phyloP scores from a whole-genome alignment of 2,888 invertebrate species.

The Temnothorax unifasciatus region DNA sequence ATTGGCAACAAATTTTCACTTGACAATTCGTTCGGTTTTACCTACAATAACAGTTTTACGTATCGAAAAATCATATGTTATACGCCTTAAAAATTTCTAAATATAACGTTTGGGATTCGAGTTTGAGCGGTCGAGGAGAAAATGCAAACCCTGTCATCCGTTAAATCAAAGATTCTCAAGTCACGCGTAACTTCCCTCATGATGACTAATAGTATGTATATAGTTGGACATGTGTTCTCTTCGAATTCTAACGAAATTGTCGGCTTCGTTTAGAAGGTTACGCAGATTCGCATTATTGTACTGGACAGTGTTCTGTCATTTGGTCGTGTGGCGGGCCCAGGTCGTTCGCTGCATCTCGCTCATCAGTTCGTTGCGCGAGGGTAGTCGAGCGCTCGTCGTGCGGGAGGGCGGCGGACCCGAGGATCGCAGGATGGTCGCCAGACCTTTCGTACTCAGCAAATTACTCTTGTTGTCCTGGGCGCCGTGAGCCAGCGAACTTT shows the following conservation, averaged over 20 bases:
- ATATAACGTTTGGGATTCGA: not conserved
- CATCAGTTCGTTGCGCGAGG: constrained; percentile 95
- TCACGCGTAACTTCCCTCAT: constrained; percentile 10
- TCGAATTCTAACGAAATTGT: not conserved
- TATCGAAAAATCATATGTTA: not conserved
- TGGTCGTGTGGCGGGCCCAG: constrained; percentile 96
- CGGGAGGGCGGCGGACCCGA: constrained; percentile 85
- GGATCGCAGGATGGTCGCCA: constrained; percentile 79
- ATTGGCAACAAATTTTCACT: constrained; percentile 18
- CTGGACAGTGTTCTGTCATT: constrained; percentile 86
- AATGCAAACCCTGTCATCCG: constrained; percentile 54
- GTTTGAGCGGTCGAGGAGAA: constrained; percentile 28
- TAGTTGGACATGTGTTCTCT: not conserved
- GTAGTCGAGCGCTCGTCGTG: constrained; percentile 95
- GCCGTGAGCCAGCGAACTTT: constrained; percentile 42
- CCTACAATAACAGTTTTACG: not conserved
- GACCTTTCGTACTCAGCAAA: constrained; percentile 58
- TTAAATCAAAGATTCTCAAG: constrained; percentile 16
- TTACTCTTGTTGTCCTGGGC: constrained; percentile 45
- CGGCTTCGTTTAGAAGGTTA: not conserved
- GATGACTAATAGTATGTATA: constrained; percentile 12
- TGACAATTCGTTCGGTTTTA: not conserved
- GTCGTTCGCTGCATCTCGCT: constrained; percentile 93
- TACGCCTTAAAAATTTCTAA: not conserved
- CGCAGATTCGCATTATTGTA: not conserved